Base-by-base conservation (phyloP, 2,888 invertebrate species). In the Cerastoderma edule region DNA sequence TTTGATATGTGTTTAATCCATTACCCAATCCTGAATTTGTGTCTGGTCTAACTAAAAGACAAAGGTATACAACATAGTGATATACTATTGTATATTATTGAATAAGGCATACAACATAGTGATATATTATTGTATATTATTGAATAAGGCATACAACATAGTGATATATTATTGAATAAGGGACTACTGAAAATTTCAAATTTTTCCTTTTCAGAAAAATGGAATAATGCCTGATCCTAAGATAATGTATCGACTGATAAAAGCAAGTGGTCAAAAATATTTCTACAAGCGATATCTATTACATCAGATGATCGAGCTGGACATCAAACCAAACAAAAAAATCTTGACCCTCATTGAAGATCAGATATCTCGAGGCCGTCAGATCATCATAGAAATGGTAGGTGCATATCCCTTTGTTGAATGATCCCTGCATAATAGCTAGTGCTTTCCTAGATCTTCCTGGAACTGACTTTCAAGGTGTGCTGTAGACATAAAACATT, bases 181-280 rank as follows among this genome's bases (percentile, higher is more conserved):
- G n/a, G 8, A n/a, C 50, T 50, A 13, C n/a, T n/a, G 8, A 8
- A 50, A 8, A n/a, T 16, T 8, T 50, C 13, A 8, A 2, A 24
- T 33, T 53, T 64, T 57, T 39, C 28, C 75, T 28, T 74, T 75
- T 44, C 83, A 89, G 87, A 83, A 94, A 94, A 79, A 93, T 95
- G 96, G 87, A 93, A 96, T 91, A 27, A 74, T 75, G 48, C 91
- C 92, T 53, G 97, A 97, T 90, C 93, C 94, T 67, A 95, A 95
- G 92, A 96, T 98, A 79, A 92, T 97, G 64, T 96, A 96, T 19
- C 95, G 96, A 30, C 94, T 98, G 93, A 85, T 97, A 35, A 93
- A 93, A 19, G 95, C 95, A 87, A 90, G 91, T 4, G 92, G 93
- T 28, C 93, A 90, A 72, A 94, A 96, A 71, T 96, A 96, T 91